Evolutionary conservation across 2,113 vertebrate species (phyloP), one percentile per base, ranked within the genome.

Genomic region (Tangachromis dhanisi): DNA sequence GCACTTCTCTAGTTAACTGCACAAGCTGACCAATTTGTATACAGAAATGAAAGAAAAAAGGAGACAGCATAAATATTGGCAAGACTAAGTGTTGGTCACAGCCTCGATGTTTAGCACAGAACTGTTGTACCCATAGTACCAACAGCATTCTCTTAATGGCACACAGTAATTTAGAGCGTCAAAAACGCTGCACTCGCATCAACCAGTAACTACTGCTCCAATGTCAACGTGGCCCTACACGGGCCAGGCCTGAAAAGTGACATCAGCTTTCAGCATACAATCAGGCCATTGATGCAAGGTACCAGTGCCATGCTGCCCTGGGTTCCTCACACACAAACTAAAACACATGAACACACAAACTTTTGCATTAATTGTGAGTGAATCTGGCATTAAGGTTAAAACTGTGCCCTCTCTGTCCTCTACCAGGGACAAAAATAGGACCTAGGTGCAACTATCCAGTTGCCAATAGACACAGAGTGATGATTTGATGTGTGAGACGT

Each of bases 251-350:
- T 54, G 40, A 73, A 80, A 16, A 81, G 85, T 96, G 93, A 96
- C 95, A 93, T 96, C 93, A 94, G 92, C 80, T 29, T 42, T 78
- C 61, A 90, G 78, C n/a, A 8, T 83, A 96, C 96, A 96, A 96
- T 94, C 88, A 92, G 42, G 42, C 92, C 87, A 96, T 95, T 97
- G 93, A 96, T 92, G 86, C 40, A 90, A 93, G 91, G 94, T 95
- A 90, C 93, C 93, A 94, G 90, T 88, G 63, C 89, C 89, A 82
- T 13, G 87, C 54, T 78, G 85, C 85, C 42, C 90, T 84, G 80
- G 59, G 35, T 73, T 83, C 88, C 21, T 35, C 5, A 29, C 76
- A 53, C 19, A 59, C 45, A 76, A 10, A 9, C 40, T 19, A 38
- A 35, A 21, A 66, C 45, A 84, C 53, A 24, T 59, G 8, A 26